Evolutionary conservation across 37 sponge, comb jelly and placozoan genomes (phyloP).

Genomic region (Sycon ciliatum): DNA sequence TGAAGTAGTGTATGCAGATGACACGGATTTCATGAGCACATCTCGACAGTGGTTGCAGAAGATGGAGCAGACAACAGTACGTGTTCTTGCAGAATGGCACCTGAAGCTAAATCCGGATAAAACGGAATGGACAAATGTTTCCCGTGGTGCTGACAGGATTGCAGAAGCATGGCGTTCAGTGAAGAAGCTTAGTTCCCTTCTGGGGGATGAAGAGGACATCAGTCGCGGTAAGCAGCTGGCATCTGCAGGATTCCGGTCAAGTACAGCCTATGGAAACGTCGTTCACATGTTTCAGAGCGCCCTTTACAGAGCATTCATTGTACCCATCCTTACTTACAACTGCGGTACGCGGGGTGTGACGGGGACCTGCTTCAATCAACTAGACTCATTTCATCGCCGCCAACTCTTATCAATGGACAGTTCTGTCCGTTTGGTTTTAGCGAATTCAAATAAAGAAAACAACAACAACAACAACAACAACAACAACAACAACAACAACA

Average conservation of each 20-base stretch:
- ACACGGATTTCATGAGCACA: conserved; percentile 20
- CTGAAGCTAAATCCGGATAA: conserved; percentile 13
- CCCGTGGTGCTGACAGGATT: neutral
- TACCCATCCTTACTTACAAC: conserved; percentile 26
- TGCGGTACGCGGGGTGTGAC: conserved; percentile 21
- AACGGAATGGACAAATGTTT: conserved; percentile 16
- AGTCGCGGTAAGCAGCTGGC: conserved; percentile 23
- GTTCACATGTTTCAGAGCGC: conserved; percentile 12
- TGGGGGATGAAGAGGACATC: conserved; percentile 22
- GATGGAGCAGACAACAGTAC: conserved; percentile 2
- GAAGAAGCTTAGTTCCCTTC: conserved; percentile 22
- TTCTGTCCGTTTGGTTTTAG: too few species aligned
- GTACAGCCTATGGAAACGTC: conserved; percentile 16
- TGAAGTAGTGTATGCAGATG: too few species aligned
- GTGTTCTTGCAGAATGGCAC: conserved; percentile 5
- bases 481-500: too few species aligned
- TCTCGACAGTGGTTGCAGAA: too few species aligned
- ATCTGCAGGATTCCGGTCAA: conserved; percentile 9
- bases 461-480: too few species aligned
- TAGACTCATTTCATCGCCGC: conserved; percentile 18
- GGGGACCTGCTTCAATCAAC: neutral
- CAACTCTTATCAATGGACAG: too few species aligned
- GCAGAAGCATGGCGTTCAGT: conserved; percentile 23
- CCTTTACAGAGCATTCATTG: conserved; percentile 24
- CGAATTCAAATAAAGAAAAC: too few species aligned